Evolutionary conservation across 1,140 invertebrate genomes (phyloP).

Genomic region (Eupeodes corollae): DNA sequence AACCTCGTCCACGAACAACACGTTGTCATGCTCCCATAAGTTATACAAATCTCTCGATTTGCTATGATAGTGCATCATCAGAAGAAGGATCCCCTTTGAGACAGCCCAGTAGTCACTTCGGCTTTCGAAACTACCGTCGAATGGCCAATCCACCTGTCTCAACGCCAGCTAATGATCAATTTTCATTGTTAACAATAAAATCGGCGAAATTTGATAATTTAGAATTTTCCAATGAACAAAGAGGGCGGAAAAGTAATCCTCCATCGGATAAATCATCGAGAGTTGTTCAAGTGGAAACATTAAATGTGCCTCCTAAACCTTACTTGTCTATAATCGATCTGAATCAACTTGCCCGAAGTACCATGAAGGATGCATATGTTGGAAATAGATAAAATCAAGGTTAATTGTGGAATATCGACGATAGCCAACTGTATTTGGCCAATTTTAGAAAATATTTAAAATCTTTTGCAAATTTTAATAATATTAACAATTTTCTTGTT

Average conservation of each 20-base stretch:
- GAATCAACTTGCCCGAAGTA: slow-evolving; percentile 52
- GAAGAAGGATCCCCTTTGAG: slow-evolving; percentile 36
- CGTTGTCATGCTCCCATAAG: slow-evolving; percentile 47
- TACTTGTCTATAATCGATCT: slow-evolving; percentile 60
- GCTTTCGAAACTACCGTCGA: slow-evolving; percentile 26
- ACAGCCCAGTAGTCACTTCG: slow-evolving; percentile 23
- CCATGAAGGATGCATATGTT: slow-evolving; percentile 35
- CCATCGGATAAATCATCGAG: not conserved
- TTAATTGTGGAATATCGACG: not conserved
- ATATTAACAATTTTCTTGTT: too few relatives aligned
- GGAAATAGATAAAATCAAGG: not conserved
- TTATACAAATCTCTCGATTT: slow-evolving; percentile 47
- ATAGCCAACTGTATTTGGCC: not conserved
- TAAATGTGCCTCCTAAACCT: slow-evolving; percentile 42
- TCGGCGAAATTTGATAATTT: slow-evolving; percentile 35
- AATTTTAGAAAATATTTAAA: too few relatives aligned
- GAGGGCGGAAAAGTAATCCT: not conserved
- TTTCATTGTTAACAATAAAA: slow-evolving; percentile 33
- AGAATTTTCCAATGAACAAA: slow-evolving; percentile 23
- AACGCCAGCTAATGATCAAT: slow-evolving; percentile 19
- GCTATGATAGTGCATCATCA: slow-evolving; percentile 40
- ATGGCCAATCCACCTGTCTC: slow-evolving; percentile 13
- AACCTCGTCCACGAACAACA: slow-evolving; percentile 43
- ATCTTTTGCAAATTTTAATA: too few relatives aligned
- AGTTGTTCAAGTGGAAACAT: not conserved